phyloP scores from a whole-genome alignment of 2,113 vertebrate genomes.

The Probosciger aterrimus region DNA sequence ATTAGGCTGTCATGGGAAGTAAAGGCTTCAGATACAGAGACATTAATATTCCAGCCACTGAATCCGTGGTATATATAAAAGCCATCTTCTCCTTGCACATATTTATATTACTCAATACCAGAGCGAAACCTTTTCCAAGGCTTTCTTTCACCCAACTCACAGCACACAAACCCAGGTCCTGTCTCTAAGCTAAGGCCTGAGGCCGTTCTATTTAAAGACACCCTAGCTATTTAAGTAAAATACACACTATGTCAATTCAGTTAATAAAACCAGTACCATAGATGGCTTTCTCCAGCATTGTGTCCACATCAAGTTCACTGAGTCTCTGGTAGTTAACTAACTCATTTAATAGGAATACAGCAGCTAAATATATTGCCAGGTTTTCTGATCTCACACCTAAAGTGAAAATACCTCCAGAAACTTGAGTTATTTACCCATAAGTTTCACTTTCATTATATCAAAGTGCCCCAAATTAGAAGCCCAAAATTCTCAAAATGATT shows the following conservation, averaged over 20 bases:
- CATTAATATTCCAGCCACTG: slow-evolving; percentile 9
- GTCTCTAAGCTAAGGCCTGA: neutral
- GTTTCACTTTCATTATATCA: neutral
- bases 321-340: neutral
- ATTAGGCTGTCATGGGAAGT: neutral
- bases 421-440: neutral
- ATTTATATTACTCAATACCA: neutral
- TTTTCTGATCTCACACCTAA: neutral
- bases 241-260: neutral
- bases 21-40: neutral
- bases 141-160: neutral
- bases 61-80: neutral
- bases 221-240: neutral
- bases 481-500: neutral
- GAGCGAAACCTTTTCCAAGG: neutral
- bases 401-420: neutral
- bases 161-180: neutral
- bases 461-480: neutral
- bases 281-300: neutral
- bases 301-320: neutral
- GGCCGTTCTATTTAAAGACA: slow-evolving; percentile 22
- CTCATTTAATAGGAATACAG: neutral
- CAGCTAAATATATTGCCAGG: neutral
- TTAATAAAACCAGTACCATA: slow-evolving; percentile 3
- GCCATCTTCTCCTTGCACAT: neutral